Percentiles rank a stretch among this genome's conserved stretches.
These are phyloP conservation scores for Poecilia gillii DNA, from an alignment of 2,797 vertebrate genomes.

Conservation along the genomic window DNA sequence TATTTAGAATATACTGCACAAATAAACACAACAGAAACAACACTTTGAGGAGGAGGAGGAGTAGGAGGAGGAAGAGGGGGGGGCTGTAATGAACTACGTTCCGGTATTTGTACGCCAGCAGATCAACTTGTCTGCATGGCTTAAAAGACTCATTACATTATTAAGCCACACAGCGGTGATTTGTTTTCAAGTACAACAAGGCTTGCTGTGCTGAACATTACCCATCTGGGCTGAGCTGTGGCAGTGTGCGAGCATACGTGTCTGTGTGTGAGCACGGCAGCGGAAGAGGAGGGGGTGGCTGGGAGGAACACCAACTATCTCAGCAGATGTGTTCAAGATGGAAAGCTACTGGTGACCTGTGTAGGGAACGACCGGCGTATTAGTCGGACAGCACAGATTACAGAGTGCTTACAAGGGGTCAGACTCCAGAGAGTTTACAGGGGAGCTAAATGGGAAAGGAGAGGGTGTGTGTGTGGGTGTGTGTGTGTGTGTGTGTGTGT, in stretches of 20 bases:
- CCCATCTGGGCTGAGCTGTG: constrained; percentile 37
- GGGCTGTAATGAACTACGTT: constrained; percentile 73
- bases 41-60: constrained; percentile 34
- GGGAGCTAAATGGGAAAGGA: constrained; percentile 13
- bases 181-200: constrained; percentile 73
- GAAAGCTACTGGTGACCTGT: constrained; percentile 68
- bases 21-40: constrained; percentile 67
- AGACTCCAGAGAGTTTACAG: constrained; percentile 36
- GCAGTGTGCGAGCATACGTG: constrained; percentile 11
- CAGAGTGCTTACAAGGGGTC: constrained; percentile 65
- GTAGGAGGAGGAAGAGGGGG: too few relatives aligned
- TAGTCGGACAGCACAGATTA: constrained; percentile 71
- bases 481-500: neutral
- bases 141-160: constrained; percentile 76
- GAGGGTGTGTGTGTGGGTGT: neutral
- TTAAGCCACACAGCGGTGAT: constrained; percentile 67
- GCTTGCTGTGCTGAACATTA: constrained; percentile 48
- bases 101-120: constrained; percentile 68
- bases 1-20: constrained; percentile 64
- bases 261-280: constrained; percentile 1
- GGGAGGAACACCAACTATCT: constrained; percentile 41
- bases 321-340: constrained; percentile 58
- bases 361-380: constrained; percentile 49
- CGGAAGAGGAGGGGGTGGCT: neutral
- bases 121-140: constrained; percentile 76